Evolutionary conservation across 2,113 vertebrate species (phyloP), one percentile per base, ranked within the genome.

Genomic region (Bagarius yarrelli): DNA sequence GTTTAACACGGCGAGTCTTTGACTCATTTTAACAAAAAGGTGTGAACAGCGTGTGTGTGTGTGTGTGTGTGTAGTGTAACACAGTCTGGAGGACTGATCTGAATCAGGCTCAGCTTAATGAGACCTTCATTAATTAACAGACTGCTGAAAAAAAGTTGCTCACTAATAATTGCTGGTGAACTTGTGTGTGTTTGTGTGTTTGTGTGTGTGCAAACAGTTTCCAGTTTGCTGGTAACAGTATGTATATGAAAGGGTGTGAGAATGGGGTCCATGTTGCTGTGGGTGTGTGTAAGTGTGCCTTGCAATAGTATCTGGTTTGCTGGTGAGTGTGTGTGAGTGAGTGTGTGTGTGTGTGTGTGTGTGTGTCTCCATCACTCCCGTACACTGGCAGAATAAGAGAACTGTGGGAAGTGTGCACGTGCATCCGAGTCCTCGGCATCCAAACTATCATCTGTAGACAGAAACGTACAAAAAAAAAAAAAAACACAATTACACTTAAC

Each of bases 371-470:
- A 83, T 95, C 93, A 97, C 89, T 97, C 96, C 53, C 96, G 94
- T 86, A 97, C 95, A 92, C 93, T 94, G 90, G 96, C 96, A 0
- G 96, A 97, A 89, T 97, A 98, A 85, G 96, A 98, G 91, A 98
- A 98, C 92, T 98, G 96, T 52, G 96, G 96, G 88, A 98, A 98
- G 90, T 98, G 96, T 1, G 95, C 93, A 73, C 94, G 94, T 88
- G 96, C 94, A 87, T 96, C 95, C 0, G 93, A 86, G 34, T 96
- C 95, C 59, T 96, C 93, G 0, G 91, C 86, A 81, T 95, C 95
- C 91, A 97, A 81, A 88, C 91, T 95, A 91, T 95, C 96, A 84
- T 95, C 96, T 98, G 94, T 0, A 81, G n/a, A 80, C 78, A 32
- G 63, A 5, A 18, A 53, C 14, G 15, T 1, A 32, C 4, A 47